Evolutionary conservation across 92 coral and sea anemone species (phyloP), one percentile per base, ranked within the genome.

Genomic region (Epizoanthus fatuus): DNA sequence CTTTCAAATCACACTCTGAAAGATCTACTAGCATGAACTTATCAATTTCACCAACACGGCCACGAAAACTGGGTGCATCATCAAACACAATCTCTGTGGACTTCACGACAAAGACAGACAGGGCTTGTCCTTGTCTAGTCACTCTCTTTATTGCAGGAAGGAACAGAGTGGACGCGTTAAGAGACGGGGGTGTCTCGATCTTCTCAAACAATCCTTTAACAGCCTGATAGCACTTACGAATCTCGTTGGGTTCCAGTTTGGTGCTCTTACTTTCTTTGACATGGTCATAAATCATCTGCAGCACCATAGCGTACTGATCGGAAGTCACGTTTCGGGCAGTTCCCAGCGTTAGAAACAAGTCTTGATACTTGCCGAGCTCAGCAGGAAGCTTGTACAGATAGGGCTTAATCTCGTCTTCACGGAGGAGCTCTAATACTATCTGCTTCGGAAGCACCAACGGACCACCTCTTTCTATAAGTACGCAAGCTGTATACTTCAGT

Each of bases 21-120:
- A 86, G 84, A 19, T 92, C 90, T 3, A 89, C 86, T 7, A 91
- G 63, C 70, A 86, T 40, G 12, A 84, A 53, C 3, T 44, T 53
- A 0, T 73, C 59, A 22, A 94, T 72, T 37, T 47, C 44, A 1
- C 32, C 8, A 29, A 94, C 29, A 3, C 97, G 90, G n/a, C 67
- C 91, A 37, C 85, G 83, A 72, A 88, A 91, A 38, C 83, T 81
- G 0, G 97, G 95, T 0, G 95, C 93, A 65, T 94, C 92, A 20
- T 89, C 83, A 72, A 76, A 91, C 9, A 94, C 39, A 25, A 91
- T 68, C 12, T 80, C 84, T 2, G 84, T 63, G 0, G 97, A 87
- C 65, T 59, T 80, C 75, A 25, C 22, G 47, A 94, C 54, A 22
- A 86, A 68, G n/a, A 90, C 87, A 13, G 78, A 58, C 0, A 35